These are phyloP conservation scores for Limulus polyphemus DNA, from an alignment of 2,888 invertebrate species.

Conservation along the genomic window DNA sequence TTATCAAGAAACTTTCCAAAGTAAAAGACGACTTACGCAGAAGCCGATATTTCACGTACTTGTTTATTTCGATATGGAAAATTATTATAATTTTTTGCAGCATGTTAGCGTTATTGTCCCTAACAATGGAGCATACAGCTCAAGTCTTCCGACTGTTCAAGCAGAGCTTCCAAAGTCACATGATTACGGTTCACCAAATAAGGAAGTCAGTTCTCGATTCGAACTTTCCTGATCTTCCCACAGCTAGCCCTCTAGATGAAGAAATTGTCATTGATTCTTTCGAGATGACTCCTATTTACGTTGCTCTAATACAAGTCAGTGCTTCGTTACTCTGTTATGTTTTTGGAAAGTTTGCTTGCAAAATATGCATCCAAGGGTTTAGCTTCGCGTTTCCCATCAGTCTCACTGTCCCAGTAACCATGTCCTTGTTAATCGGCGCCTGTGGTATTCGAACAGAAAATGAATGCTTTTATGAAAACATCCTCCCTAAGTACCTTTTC, in stretches of 20 bases:
- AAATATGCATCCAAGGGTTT: constrained; percentile 40
- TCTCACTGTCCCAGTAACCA: constrained; percentile 35
- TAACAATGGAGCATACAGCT: constrained; percentile 57
- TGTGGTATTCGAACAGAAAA: constrained; percentile 30
- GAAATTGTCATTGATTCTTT: constrained; percentile 11
- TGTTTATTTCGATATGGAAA: constrained; percentile 86
- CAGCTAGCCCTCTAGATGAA: constrained; percentile 15
- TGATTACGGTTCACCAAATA: constrained; percentile 30
- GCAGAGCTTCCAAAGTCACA: constrained; percentile 60
- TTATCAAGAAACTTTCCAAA: constrained; percentile 59
- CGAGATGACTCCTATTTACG: constrained; percentile 30
- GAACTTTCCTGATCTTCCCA: constrained; percentile 14
- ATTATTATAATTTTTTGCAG: constrained; percentile 63
- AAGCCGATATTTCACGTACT: constrained; percentile 76
- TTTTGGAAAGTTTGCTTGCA: constrained; percentile 43
- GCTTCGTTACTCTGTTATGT: constrained; percentile 38
- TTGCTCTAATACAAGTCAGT: constrained; percentile 33
- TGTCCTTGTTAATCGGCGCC: constrained; percentile 29
- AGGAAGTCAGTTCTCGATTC: constrained; percentile 5
- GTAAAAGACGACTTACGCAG: constrained; percentile 64
- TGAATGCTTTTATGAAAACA: constrained; percentile 28
- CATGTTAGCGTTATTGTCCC: constrained; percentile 58
- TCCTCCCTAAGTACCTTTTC: constrained; percentile 36
- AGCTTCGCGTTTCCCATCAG: constrained; percentile 40
- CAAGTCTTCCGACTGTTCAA: constrained; percentile 64